A percentile compares a stretch with the other conserved stretches of the same genome.
phyloP scores from a whole-genome alignment of 2,888 invertebrate genomes.

The Drepanosiphum platanoidis region DNA sequence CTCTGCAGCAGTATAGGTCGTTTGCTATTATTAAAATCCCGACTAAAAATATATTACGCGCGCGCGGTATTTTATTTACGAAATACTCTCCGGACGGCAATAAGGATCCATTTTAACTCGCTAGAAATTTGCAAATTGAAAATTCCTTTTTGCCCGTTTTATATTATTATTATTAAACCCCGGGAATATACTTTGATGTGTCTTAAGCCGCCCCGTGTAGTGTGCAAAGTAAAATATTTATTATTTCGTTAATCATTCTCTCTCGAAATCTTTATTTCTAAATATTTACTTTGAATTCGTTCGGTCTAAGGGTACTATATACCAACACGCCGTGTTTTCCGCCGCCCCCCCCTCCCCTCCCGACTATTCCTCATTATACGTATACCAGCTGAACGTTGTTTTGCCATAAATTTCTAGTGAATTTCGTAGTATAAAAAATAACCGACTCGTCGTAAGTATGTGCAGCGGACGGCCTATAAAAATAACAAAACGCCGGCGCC shows the following conservation, averaged over 20 bases:
- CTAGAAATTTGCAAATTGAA: constrained; percentile 14
- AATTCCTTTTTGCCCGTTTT: constrained; percentile 34
- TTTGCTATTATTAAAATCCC: not conserved
- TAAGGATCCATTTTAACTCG: not conserved
- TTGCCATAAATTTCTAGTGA: too few relatives aligned
- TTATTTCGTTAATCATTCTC: not conserved
- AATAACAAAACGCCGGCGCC: too few relatives aligned
- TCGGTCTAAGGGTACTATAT: constrained; percentile 22
- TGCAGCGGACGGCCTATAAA: too few relatives aligned
- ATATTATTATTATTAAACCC: constrained; percentile 31
- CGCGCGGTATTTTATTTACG: not conserved
- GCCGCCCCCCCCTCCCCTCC: too few relatives aligned
- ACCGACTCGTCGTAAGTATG: too few relatives aligned
- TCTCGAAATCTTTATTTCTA: not conserved
- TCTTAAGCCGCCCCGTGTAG: too few relatives aligned
- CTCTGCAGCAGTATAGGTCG: too few relatives aligned
- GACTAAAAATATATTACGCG: not conserved
- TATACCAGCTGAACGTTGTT: too few relatives aligned
- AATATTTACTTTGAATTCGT: not conserved
- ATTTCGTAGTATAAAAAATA: too few relatives aligned
- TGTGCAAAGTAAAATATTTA: not conserved
- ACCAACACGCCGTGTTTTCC: not conserved
- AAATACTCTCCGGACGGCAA: not conserved
- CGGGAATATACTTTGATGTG: constrained; percentile 23
- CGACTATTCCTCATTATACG: too few relatives aligned